These are phyloP conservation scores for Macrosoma leucophasiata DNA, from an alignment of 2,888 invertebrate genomes.

Conservation along the genomic window DNA sequence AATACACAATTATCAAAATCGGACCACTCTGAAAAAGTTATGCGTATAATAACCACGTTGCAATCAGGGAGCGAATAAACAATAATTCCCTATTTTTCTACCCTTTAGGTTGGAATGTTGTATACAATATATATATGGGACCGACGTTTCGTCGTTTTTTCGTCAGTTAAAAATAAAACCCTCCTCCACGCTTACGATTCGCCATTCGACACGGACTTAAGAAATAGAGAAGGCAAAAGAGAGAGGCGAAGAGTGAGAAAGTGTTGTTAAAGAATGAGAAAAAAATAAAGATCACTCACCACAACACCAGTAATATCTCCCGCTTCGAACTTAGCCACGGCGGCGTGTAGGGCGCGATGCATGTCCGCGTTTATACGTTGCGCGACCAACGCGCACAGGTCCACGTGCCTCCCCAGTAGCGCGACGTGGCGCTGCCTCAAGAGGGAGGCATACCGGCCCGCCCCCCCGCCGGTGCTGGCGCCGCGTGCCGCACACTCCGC, in stretches of 20 bases:
- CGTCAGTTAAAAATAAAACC: no score
- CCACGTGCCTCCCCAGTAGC: conserved; percentile 95
- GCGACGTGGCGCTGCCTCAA: conserved; percentile 97
- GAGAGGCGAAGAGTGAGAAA: no score
- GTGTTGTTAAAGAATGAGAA: neutral
- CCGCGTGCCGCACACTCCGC: conserved; percentile 95
- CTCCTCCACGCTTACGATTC: neutral
- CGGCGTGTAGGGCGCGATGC: conserved; percentile 94
- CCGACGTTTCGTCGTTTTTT: no score
- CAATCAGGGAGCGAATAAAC: no score
- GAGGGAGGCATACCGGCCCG: conserved; percentile 96
- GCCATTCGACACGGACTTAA: neutral
- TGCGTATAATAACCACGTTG: no score
- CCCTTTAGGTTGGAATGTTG: no score
- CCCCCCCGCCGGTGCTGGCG: conserved; percentile 89
- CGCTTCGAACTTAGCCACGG: conserved; percentile 97
- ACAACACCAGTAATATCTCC: conserved; percentile 97
- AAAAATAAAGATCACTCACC: conserved; percentile 67
- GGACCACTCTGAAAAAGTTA: no score
- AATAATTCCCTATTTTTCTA: no score
- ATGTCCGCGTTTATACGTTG: conserved; percentile 97
- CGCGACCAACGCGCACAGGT: conserved; percentile 81
- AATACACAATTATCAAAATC: no score
- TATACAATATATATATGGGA: no score
- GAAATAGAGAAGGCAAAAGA: neutral